Conservation (phyloP, 1,140 invertebrate genomes). For the Drosophila athabasca region DNA sequence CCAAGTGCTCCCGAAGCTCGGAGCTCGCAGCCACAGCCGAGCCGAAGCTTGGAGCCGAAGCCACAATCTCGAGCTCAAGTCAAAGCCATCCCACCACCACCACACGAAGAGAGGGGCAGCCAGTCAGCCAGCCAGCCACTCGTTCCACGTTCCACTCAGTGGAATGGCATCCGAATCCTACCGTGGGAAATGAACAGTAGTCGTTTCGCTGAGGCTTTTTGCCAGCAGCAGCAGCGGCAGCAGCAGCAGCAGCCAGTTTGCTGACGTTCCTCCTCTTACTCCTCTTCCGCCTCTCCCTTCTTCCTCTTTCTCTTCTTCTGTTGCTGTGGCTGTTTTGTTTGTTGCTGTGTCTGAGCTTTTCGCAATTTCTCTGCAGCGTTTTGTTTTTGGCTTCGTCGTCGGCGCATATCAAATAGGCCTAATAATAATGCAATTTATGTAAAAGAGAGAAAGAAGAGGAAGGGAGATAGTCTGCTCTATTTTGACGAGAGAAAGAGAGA, state of each 20-base stretch:
- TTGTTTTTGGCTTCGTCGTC: slow-evolving; percentile 49
- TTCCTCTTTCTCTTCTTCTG: slow-evolving; percentile 24
- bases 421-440: slow-evolving; percentile 82
- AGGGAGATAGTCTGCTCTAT: slow-evolving; percentile 38
- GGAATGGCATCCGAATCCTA: slow-evolving; percentile 69
- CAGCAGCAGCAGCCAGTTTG: slow-evolving; percentile 69
- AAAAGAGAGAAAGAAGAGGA: slow-evolving; percentile 37
- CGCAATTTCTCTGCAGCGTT: slow-evolving; percentile 73
- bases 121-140: neutral
- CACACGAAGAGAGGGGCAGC: slow-evolving; percentile 16
- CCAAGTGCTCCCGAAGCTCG: slow-evolving; percentile 26
- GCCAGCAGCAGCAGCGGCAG: slow-evolving; percentile 38
- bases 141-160: slow-evolving; percentile 16
- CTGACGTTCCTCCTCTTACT: slow-evolving; percentile 43
- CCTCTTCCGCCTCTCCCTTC: slow-evolving; percentile 12
- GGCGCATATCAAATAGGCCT: slow-evolving; percentile 78
- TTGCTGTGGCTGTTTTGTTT: slow-evolving; percentile 13
- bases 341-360: slow-evolving; percentile 52
- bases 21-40: slow-evolving; percentile 39
- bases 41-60: slow-evolving; percentile 13
- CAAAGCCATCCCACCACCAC: neutral
- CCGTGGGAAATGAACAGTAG: slow-evolving; percentile 84
- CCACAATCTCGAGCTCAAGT: slow-evolving; percentile 3
- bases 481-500: slow-evolving; percentile 13
- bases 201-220: slow-evolving; percentile 66